Base-by-base conservation (phyloP, 2,888 invertebrate species). In the Melikaiella ostensackeni region DNA sequence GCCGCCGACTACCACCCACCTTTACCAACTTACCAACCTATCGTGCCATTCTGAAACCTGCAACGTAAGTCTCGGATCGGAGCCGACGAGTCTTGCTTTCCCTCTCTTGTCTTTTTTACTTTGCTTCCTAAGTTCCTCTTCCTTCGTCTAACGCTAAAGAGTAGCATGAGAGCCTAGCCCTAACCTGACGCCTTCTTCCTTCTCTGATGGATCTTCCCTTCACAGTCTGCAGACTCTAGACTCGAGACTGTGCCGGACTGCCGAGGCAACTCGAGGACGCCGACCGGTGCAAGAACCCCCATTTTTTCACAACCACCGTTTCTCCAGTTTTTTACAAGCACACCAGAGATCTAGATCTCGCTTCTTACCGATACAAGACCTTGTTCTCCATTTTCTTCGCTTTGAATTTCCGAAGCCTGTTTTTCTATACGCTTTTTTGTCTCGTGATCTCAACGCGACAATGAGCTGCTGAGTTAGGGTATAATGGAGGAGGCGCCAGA, bases 1-100 rank as follows among this genome's bases (percentile, higher is more conserved):
- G 85, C 85, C 88, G 87, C 85, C 87, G 85, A 84, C 86, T 87
- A 86, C 87, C 89, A 88, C 89, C 88, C 89, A 88, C 88, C 88
- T 89, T 86, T 83, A 84, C 83, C 86, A 77, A 59, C 77, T 77
- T 78, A 80, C 78, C 75, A 83, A 84, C 88, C 86, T 86, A 85
- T 84, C 86, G 85, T 86, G 87, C 87, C 87, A 86, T 87, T 87
- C 86, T 85, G 82, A 85, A 87, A 86, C 83, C 87, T 84, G 85
- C 86, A 82, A 83, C 83, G 74, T 63, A 57, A 73, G 80, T 81
- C 76, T 76, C 46, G n/a, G 21, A 55, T 38, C 50, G 64, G 21
- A 81, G 79, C 79, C 82, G 82, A 78, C 80, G 81, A 73, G 80
- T 82, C 77, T 84, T 81, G 76, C 79, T 84, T 84, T 84, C 80